Evolutionary conservation across 53 echinoderm and acorn worm species (phyloP).

Genomic region (Echinometra lucunter): DNA sequence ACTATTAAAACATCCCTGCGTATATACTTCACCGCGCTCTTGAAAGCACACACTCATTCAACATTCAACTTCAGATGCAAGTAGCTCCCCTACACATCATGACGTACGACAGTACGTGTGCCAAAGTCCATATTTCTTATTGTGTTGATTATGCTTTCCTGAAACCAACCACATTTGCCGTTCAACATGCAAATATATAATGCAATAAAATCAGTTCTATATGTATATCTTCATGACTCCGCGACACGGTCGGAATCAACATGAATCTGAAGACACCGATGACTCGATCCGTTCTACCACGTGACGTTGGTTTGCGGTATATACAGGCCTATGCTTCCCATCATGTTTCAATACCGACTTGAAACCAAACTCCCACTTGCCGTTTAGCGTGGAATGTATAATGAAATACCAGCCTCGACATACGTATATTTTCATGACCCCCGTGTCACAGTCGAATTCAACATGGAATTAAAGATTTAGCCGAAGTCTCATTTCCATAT

Average conservation of each 20-base stretch:
- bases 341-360: too few species aligned
- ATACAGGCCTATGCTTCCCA: too few species aligned
- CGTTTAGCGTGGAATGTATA: background rate
- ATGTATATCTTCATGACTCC: too few species aligned
- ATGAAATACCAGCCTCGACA: background rate
- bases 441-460: background rate
- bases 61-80: background rate
- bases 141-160: background rate
- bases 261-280: too few species aligned
- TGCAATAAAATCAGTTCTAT: background rate
- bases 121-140: too few species aligned
- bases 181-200: background rate
- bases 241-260: too few species aligned
- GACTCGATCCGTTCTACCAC: too few species aligned
- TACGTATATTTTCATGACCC: background rate
- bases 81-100: background rate
- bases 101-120: background rate
- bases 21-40: background rate
- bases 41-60: background rate
- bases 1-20: background rate
- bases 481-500: constrained; percentile 25
- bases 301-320: too few species aligned
- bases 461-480: constrained; percentile 12
- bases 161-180: background rate
- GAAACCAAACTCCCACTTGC: background rate